Conservation (phyloP, 1,140 invertebrate genomes). For the Aphelenchoides fujianensis region DNA sequence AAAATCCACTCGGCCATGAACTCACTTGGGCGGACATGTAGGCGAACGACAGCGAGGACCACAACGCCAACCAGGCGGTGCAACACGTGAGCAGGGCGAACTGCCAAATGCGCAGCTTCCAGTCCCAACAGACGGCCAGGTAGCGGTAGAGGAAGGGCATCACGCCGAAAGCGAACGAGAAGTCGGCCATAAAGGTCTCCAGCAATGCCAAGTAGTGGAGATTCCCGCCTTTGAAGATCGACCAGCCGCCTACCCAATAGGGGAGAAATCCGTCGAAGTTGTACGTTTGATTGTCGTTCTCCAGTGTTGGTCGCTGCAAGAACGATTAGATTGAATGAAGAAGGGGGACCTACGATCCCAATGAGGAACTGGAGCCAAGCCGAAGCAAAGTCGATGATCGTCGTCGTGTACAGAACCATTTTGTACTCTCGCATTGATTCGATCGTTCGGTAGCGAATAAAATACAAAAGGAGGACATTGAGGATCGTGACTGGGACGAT, state of each 20-base stretch:
- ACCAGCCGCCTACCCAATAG: background rate
- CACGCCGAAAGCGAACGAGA: background rate
- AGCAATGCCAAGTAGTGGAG: background rate
- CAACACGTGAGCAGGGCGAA: background rate
- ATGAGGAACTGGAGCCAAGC: background rate
- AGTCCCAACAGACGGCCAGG: slow-evolving; percentile 3
- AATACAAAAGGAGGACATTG: slow-evolving; percentile 11
- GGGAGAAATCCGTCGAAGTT: slow-evolving; percentile 10
- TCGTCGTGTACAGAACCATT: slow-evolving; percentile 11
- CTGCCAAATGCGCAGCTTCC: background rate
- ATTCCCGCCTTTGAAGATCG: background rate
- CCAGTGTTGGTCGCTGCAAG: background rate
- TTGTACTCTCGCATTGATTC: background rate
- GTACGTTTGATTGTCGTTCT: slow-evolving; percentile 6
- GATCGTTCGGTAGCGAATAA: background rate
- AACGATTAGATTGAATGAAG: background rate
- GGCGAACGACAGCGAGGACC: background rate
- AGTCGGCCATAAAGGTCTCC: background rate
- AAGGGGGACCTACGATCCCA: background rate
- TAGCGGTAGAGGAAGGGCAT: background rate
- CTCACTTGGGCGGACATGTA: background rate
- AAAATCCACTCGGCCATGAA: background rate
- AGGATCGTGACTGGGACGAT: slow-evolving; percentile 2
- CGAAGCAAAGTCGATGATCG: slow-evolving; percentile 11
- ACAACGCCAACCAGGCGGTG: background rate